These are phyloP conservation scores for Tupiocoris notatus DNA, from an alignment of 2,888 invertebrate genomes.

Conservation along the genomic window DNA sequence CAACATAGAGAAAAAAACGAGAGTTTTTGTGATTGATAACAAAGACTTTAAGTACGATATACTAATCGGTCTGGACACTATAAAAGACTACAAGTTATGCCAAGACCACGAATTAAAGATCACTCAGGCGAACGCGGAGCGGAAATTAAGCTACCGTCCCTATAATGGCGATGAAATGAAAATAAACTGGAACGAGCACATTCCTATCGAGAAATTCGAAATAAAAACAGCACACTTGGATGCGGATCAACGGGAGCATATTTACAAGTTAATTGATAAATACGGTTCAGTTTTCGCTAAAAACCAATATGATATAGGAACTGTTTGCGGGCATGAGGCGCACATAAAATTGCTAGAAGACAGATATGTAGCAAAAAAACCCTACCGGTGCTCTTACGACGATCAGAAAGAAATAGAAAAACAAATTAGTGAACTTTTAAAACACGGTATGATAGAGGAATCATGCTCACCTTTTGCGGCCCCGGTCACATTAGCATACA, in stretches of 20 bases:
- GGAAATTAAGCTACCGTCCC: neutral
- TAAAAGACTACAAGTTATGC: neutral
- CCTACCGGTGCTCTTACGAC: slow-evolving; percentile 17
- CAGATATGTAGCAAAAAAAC: slow-evolving; percentile 14
- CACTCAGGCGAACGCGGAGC: neutral
- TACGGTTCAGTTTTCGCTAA: slow-evolving; percentile 5
- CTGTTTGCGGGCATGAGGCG: slow-evolving; percentile 1
- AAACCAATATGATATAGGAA: slow-evolving; percentile 12
- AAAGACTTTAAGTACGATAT: slow-evolving; percentile 25
- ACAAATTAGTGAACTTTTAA: slow-evolving; percentile 22
- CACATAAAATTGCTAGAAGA: slow-evolving; percentile 9
- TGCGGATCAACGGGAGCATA: neutral
- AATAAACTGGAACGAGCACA: slow-evolving; percentile 21
- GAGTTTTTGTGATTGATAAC: slow-evolving; percentile 4
- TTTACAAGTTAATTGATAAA: slow-evolving; percentile 3
- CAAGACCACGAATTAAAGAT: slow-evolving; percentile 6
- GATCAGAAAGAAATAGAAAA: slow-evolving; percentile 22
- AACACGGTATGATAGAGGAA: slow-evolving; percentile 35
- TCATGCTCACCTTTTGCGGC: slow-evolving; percentile 37
- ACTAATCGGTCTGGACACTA: slow-evolving; percentile 2
- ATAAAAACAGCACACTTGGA: slow-evolving; percentile 15
- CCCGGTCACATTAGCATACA: slow-evolving; percentile 40
- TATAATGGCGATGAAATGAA: neutral
- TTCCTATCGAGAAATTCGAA: slow-evolving; percentile 23
- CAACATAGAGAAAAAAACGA: slow-evolving; percentile 2